Evolutionary conservation across 2,113 vertebrate species (phyloP).

Genomic region (Eubucco bourcierii): DNA sequence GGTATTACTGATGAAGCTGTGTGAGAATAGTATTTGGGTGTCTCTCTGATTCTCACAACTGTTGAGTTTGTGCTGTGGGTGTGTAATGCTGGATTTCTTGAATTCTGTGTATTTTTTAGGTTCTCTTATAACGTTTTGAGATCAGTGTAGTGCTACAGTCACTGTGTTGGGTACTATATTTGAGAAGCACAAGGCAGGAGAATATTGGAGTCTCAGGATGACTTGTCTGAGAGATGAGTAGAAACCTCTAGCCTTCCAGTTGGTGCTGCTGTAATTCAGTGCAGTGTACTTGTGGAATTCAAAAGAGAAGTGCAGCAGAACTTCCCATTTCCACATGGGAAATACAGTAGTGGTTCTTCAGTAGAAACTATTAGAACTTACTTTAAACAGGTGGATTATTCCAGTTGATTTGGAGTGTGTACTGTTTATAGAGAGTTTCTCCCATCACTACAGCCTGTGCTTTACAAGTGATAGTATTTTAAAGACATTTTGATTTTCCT

Average conservation of each 20-base stretch:
- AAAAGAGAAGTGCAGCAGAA: background rate
- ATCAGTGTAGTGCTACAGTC: background rate
- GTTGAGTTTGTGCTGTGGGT: background rate
- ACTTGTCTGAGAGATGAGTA: background rate
- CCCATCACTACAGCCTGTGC: background rate
- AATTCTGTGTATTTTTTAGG: background rate
- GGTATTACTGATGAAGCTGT: background rate
- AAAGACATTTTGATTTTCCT: background rate
- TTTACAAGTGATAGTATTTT: background rate
- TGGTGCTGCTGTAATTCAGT: background rate
- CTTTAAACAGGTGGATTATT: background rate
- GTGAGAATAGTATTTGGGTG: background rate
- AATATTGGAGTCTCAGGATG: background rate
- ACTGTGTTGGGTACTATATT: background rate
- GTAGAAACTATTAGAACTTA: background rate
- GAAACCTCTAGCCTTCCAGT: background rate
- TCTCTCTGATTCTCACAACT: background rate
- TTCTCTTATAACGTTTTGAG: background rate
- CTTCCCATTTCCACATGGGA: background rate
- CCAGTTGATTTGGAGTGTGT: background rate
- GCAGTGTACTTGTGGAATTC: background rate
- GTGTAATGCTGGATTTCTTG: background rate
- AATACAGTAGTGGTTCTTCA: background rate
- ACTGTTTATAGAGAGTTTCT: background rate
- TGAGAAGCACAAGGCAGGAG: background rate